phyloP scores from a whole-genome alignment of 2,113 vertebrate genomes.

The Siniperca chuatsi region DNA sequence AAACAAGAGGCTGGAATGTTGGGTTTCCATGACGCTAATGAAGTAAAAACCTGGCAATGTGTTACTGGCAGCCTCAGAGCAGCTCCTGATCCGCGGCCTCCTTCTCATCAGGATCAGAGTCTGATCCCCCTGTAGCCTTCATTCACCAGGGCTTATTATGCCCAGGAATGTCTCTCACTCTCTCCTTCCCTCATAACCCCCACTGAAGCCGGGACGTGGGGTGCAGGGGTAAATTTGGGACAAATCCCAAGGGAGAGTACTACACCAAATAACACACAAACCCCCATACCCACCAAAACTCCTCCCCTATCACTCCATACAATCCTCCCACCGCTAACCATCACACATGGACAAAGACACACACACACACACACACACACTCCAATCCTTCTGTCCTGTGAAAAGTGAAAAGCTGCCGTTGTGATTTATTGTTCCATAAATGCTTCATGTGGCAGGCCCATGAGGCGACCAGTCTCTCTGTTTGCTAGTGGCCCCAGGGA shows the following conservation, averaged over 20 bases:
- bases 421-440: constrained; percentile 85
- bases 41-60: constrained; percentile 83
- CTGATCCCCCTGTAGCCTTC: constrained; percentile 79
- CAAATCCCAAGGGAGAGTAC: constrained; percentile 73
- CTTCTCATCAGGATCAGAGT: constrained; percentile 79
- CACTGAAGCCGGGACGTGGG: constrained; percentile 71
- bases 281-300: constrained; percentile 45
- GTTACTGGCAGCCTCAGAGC: constrained; percentile 71
- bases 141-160: constrained; percentile 79
- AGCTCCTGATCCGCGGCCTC: constrained; percentile 77
- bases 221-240: constrained; percentile 78
- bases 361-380: constrained; percentile 42
- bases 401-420: constrained; percentile 72
- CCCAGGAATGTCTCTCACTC: constrained; percentile 78
- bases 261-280: constrained; percentile 58
- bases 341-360: constrained; percentile 53
- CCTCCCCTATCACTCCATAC: constrained; percentile 54
- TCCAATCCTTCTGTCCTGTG: constrained; percentile 46
- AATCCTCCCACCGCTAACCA: constrained; percentile 41
- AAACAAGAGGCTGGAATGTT: constrained; percentile 82
- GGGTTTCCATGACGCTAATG: constrained; percentile 86
- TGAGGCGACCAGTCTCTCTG: constrained; percentile 68
- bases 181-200: constrained; percentile 74
- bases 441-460: constrained; percentile 70
- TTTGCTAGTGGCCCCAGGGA: constrained; percentile 78